These are phyloP conservation scores for Caloenas nicobarica DNA, from an alignment of 2,113 vertebrate species.

Conservation along the genomic window DNA sequence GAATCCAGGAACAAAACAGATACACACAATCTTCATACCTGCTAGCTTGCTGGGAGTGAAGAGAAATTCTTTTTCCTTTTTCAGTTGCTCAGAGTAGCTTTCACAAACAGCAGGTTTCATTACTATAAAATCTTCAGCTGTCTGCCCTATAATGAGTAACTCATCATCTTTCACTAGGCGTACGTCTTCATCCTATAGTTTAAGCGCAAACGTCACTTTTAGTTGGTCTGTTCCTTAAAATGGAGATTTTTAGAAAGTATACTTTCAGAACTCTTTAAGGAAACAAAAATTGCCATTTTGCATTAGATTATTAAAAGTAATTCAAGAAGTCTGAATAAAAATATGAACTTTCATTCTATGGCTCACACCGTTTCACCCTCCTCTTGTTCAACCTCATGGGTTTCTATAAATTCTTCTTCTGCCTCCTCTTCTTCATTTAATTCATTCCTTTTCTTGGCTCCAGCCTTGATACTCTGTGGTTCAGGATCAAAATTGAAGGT, in stretches of 20 bases:
- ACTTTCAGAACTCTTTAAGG: not conserved
- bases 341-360: not conserved
- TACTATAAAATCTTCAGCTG: slow-evolving; percentile 80
- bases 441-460: slow-evolving; percentile 17
- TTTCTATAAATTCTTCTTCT: slow-evolving; percentile 58
- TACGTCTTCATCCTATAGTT: slow-evolving; percentile 80
- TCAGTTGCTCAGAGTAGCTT: slow-evolving; percentile 69
- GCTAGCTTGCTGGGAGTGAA: slow-evolving; percentile 81
- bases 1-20: not conserved
- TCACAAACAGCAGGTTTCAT: slow-evolving; percentile 81
- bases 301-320: not conserved
- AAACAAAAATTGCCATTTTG: not conserved
- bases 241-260: not conserved
- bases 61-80: slow-evolving; percentile 80
- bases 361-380: slow-evolving; percentile 53
- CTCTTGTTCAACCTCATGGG: slow-evolving; percentile 37
- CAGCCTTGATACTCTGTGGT: slow-evolving; percentile 44
- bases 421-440: slow-evolving; percentile 59
- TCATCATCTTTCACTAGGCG: slow-evolving; percentile 73
- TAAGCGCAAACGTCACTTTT: not conserved
- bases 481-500: slow-evolving; percentile 89
- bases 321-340: not conserved
- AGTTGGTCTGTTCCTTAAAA: not conserved
- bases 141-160: slow-evolving; percentile 77
- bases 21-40: slow-evolving; percentile 72